phyloP scores from a whole-genome alignment of 2,888 invertebrate species.

The Phortica okadai region DNA sequence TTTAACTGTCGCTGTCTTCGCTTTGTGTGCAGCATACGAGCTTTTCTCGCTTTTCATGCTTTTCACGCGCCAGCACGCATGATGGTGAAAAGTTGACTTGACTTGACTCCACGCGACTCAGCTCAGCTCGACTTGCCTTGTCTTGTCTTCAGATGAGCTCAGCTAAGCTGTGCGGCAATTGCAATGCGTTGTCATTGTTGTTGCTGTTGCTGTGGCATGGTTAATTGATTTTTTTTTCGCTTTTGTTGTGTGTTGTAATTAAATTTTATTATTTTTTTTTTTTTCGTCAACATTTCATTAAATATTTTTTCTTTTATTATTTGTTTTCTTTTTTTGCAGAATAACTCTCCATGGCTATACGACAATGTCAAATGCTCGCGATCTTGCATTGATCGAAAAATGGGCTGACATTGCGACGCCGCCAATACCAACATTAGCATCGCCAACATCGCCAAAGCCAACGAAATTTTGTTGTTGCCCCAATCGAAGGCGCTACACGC shows the following conservation, averaged over 20 bases:
- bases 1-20: conserved; percentile 25
- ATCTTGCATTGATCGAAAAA: conserved; percentile 74
- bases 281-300: not conserved
- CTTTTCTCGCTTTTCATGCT: conserved; percentile 32
- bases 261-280: conserved; percentile 26
- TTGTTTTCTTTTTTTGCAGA: conserved; percentile 58
- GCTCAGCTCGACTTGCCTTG: not conserved
- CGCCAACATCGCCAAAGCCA: conserved; percentile 69
- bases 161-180: conserved; percentile 1
- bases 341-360: conserved; percentile 73
- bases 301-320: conserved; percentile 1
- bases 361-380: conserved; percentile 74
- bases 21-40: conserved; percentile 2
- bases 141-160: not conserved
- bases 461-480: conserved; percentile 72
- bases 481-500: conserved; percentile 71
- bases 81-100: conserved; percentile 61
- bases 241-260: conserved; percentile 38
- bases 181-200: conserved; percentile 16
- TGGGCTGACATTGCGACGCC: conserved; percentile 72
- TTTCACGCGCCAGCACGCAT: conserved; percentile 24
- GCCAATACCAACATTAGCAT: conserved; percentile 60
- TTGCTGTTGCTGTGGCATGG: conserved; percentile 13
- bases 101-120: not conserved
- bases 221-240: conserved; percentile 24